Conservation (phyloP, 2,888 invertebrate genomes). For the Agrotis puta region DNA sequence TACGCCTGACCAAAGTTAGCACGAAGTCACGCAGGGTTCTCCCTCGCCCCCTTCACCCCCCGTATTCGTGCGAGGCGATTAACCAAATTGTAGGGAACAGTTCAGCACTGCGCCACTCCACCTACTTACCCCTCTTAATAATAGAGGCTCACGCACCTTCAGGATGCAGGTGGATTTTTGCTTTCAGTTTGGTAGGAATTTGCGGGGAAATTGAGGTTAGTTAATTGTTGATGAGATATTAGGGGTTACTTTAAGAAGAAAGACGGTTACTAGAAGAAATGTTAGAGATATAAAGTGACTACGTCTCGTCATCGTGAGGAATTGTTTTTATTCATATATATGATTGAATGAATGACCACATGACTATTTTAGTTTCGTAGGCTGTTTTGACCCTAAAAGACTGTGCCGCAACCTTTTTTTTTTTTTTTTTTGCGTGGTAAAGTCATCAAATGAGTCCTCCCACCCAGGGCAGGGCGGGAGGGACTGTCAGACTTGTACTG, state of each 20-base stretch:
- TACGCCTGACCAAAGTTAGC: conserved; percentile 66
- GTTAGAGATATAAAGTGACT: not conserved
- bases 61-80: conserved; percentile 76
- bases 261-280: not conserved
- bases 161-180: conserved; percentile 58
- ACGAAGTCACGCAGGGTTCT: conserved; percentile 76
- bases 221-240: conserved; percentile 6
- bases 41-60: conserved; percentile 32
- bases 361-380: no score
- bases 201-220: conserved; percentile 9
- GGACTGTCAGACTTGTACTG: no score
- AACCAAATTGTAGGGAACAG: conserved; percentile 82
- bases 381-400: no score
- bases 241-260: not conserved
- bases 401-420: no score
- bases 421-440: no score
- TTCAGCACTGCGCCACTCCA: conserved; percentile 77
- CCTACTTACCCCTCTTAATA: conserved; percentile 68
- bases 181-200: conserved; percentile 37
- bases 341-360: no score
- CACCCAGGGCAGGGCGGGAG: no score
- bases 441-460: no score
- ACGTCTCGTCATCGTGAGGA: no score
- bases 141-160: conserved; percentile 62
- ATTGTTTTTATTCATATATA: no score